Base-by-base conservation (phyloP, 2,113 vertebrate species). In the Seriola quinqueradiata region DNA sequence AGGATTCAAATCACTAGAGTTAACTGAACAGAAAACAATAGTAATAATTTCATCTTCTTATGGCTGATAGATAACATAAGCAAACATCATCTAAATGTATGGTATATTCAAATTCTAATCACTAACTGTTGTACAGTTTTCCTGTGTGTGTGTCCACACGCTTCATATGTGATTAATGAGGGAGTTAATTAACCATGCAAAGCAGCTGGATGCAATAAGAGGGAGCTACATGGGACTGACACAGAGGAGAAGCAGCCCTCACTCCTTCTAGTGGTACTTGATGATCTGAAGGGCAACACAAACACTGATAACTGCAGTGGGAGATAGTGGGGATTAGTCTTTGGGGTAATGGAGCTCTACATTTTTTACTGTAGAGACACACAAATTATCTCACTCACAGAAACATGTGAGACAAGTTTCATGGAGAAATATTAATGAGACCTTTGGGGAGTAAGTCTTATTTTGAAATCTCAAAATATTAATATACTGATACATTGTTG, bases 141-240 rank as follows among this genome's bases (percentile, higher is more conserved):
- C 46, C 46, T 40, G 12, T 40, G 34, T 72, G 10, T 21, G 10
- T 44, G 36, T 70, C 13, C 5, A 38, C 23, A 52, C 3, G 21
- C 70, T 54, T 68, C 8, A 69, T 77, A 50, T 77, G 77, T 66
- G 48, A 82, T 83, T 90, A 85, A 86, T 78, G 65, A 86, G 70
- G 12, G 38, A 68, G 40, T 46, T 84, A 89, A 90, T 83, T 42
- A 85, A 58, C 59, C 64, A 64, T 54, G 38, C 17, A 85, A 75
- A 72, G 34, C 88, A 82, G 77, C 70, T 70, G 75, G 48, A 81
- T 79, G 38, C 50, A 66, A 83, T 17, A 76, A 72, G 75, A 42
- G 44, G 61, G 54, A 89, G 52, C 34, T 67, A 44, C 0, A 38
- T 13, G 57, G 44, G 9, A 54, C 52, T 28, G 25, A 63, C 40